These are phyloP conservation scores for Lepilemur septentrionalis DNA, from an alignment of 2,797 vertebrate genomes.

Conservation along the genomic window DNA sequence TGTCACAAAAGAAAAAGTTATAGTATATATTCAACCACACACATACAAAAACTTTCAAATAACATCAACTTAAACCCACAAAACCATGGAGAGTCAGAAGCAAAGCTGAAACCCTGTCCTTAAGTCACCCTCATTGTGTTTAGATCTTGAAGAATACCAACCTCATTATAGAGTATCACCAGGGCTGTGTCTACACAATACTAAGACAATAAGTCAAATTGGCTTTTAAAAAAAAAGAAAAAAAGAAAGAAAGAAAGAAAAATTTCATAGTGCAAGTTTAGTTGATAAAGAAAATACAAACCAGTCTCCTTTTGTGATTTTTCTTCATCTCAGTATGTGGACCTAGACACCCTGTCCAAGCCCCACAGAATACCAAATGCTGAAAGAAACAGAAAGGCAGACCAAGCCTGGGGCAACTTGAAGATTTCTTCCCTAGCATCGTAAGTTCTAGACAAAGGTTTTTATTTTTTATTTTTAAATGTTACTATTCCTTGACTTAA, in stretches of 20 bases:
- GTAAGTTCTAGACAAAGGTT: not conserved
- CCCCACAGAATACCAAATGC: not conserved
- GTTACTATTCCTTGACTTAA: not conserved
- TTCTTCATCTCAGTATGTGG: not conserved
- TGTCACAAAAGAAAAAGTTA: slow-evolving; percentile 88
- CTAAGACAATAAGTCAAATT: slow-evolving; percentile 13
- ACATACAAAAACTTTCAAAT: slow-evolving; percentile 85
- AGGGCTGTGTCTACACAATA: not conserved
- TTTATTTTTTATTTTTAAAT: not conserved
- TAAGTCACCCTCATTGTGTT: slow-evolving; percentile 83
- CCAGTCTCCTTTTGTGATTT: not conserved
- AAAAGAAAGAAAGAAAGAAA: not conserved
- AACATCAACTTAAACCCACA: slow-evolving; percentile 86
- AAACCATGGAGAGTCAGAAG: slow-evolving; percentile 82
- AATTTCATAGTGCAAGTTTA: not conserved
- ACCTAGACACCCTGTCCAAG: not conserved
- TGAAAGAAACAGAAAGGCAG: not conserved
- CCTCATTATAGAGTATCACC: not conserved
- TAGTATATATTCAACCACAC: slow-evolving; percentile 87
- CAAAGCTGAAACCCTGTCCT: slow-evolving; percentile 83
- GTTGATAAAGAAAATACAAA: slow-evolving; percentile 45
- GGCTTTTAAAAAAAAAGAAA: not conserved
- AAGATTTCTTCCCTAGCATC: not conserved
- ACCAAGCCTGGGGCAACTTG: not conserved
- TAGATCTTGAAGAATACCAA: slow-evolving; percentile 74